Conservation (phyloP, 35 echinoderm and acorn worm genomes). For the Strongylocentrotus purpuratus region DNA sequence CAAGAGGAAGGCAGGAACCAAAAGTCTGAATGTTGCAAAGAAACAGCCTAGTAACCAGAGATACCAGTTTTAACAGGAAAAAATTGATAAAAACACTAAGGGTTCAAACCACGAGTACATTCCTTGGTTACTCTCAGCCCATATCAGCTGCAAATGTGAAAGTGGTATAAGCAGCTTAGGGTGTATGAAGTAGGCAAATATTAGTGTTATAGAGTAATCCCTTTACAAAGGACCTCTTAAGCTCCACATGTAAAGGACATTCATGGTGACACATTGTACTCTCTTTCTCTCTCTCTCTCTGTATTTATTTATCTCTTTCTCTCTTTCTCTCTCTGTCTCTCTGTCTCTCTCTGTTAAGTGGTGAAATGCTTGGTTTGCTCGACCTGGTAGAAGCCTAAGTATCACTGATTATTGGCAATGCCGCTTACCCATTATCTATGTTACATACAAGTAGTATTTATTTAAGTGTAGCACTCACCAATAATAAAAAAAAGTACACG, state of each 20-base stretch:
- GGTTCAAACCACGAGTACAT: background rate
- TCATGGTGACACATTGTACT: background rate
- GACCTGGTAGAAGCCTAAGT: background rate
- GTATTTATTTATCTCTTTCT: background rate
- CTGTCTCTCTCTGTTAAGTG: background rate
- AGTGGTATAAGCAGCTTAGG: background rate
- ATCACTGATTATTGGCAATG: background rate
- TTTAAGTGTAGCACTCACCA: too few species aligned
- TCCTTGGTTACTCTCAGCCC: background rate
- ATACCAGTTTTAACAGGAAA: too few species aligned
- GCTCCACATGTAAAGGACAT: background rate
- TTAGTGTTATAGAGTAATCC: constrained; percentile 24
- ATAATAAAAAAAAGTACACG: too few species aligned
- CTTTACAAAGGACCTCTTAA: background rate
- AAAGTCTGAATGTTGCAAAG: too few species aligned
- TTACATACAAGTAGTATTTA: too few species aligned
- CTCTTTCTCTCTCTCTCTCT: background rate
- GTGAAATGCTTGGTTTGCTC: background rate
- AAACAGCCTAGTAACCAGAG: too few species aligned
- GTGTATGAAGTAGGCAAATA: constrained; percentile 17
- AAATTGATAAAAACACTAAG: too few species aligned
- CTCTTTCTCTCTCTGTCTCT: background rate
- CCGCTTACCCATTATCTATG: background rate
- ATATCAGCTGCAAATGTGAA: background rate
- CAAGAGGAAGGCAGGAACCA: too few species aligned